Conservation (phyloP, 2,113 vertebrate genomes). For the Pollachius pollachius region DNA sequence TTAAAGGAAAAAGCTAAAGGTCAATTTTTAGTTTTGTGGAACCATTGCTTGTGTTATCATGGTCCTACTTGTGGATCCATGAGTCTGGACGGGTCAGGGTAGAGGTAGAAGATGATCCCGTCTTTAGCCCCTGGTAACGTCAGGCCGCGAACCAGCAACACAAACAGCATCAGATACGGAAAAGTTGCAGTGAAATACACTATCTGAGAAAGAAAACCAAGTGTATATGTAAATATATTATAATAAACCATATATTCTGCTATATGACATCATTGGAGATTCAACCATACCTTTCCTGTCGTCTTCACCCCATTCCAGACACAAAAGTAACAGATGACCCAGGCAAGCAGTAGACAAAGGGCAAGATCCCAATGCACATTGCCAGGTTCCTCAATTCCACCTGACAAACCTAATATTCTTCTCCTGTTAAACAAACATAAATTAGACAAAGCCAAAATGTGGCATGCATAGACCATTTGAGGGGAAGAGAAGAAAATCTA, state of each 20-base stretch:
- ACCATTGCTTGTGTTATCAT: neutral
- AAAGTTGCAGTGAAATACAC: conserved; percentile 96
- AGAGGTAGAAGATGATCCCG: conserved; percentile 90
- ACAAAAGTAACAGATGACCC: conserved; percentile 84
- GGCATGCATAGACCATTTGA: neutral
- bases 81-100: conserved; percentile 85
- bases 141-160: conserved; percentile 87
- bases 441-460: neutral
- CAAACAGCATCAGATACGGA: conserved; percentile 86
- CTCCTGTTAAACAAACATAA: conserved; percentile 70
- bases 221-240: neutral
- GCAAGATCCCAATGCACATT: conserved; percentile 77
- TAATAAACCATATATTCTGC: neutral
- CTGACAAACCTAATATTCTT: conserved; percentile 83
- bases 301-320: conserved; percentile 84
- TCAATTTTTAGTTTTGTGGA: no score
- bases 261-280: neutral
- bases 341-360: conserved; percentile 77
- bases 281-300: conserved; percentile 73
- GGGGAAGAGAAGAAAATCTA: no score
- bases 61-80: conserved; percentile 71
- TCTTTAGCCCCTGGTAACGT: conserved; percentile 86
- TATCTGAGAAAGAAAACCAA: conserved; percentile 71
- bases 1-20: neutral
- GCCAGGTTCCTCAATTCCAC: conserved; percentile 85